Conservation (phyloP, 1,140 invertebrate genomes). For the Leptopilina boulardi region DNA sequence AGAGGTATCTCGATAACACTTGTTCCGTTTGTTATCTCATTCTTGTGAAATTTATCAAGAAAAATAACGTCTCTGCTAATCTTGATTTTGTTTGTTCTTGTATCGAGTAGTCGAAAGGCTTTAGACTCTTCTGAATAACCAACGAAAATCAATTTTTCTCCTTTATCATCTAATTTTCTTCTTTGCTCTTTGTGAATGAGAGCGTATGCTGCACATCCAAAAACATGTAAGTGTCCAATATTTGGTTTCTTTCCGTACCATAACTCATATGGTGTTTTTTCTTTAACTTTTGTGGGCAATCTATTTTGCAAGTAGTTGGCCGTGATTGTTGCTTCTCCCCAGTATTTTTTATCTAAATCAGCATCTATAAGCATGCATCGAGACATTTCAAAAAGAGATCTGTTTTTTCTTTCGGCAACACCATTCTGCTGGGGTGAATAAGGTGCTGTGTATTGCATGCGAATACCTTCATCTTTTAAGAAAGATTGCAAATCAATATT, state of each 20-base stretch:
- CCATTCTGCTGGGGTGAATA: conserved; percentile 67
- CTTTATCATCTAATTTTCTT: conserved; percentile 40
- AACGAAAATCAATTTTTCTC: conserved; percentile 23
- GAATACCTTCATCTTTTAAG: conserved; percentile 43
- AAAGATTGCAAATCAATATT: conserved; percentile 39
- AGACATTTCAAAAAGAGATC: conserved; percentile 53
- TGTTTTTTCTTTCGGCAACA: conserved; percentile 62
- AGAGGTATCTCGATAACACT: too few species aligned
- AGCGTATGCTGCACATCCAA: conserved; percentile 33
- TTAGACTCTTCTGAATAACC: conserved; percentile 38
- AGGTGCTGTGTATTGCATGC: conserved; percentile 46
- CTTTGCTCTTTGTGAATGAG: conserved; percentile 54
- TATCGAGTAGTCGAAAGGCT: conserved; percentile 49
- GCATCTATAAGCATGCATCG: conserved; percentile 10
- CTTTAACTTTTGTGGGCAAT: conserved; percentile 31
- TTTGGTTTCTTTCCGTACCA: conserved; percentile 37
- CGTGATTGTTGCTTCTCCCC: too few species aligned
- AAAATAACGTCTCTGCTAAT: conserved; percentile 61
- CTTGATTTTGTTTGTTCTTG: conserved; percentile 53
- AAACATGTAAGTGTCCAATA: conserved; percentile 37
- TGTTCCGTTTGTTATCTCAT: too few species aligned
- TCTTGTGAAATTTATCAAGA: conserved; percentile 43
- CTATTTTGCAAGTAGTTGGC: conserved; percentile 41
- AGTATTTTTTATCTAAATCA: too few species aligned
- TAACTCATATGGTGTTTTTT: conserved; percentile 48